These are phyloP conservation scores for Falco berigora DNA, from an alignment of 2,797 vertebrate genomes.

Conservation along the genomic window DNA sequence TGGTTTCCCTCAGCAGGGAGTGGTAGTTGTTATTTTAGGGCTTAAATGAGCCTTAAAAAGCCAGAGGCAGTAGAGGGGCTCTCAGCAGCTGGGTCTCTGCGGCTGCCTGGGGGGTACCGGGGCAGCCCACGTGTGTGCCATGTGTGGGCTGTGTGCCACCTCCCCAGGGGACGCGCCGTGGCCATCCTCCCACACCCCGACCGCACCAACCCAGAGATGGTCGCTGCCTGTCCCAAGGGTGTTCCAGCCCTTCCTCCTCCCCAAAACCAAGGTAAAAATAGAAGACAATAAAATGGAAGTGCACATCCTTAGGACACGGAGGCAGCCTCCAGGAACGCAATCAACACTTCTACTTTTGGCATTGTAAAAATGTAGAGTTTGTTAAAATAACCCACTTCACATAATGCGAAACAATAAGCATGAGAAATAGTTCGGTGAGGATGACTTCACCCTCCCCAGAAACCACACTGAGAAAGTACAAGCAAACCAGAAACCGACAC, in stretches of 20 bases:
- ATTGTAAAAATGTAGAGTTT: not conserved
- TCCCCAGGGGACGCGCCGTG: not conserved
- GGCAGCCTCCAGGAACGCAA: not conserved
- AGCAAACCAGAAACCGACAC: not conserved
- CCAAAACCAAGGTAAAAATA: constrained; percentile 19
- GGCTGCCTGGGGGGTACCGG: not conserved
- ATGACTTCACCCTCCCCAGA: not conserved
- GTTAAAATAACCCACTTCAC: not conserved
- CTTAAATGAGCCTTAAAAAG: not conserved
- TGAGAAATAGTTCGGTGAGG: not conserved
- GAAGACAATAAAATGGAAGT: constrained; percentile 26
- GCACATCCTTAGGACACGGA: not conserved
- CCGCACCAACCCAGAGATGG: not conserved
- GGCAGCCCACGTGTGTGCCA: not conserved
- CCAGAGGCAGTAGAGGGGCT: not conserved
- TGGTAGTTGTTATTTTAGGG: constrained; percentile 34
- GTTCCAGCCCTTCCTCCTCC: constrained; percentile 32
- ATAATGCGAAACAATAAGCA: not conserved
- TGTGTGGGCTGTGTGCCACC: not conserved
- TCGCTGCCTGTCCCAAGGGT: not conserved
- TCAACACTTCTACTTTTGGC: not conserved
- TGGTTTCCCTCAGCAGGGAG: not conserved
- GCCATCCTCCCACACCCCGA: not conserved
- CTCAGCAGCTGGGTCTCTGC: not conserved
- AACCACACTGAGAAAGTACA: not conserved